These are phyloP conservation scores for Heliconius congener DNA, from an alignment of 1,140 invertebrate genomes.

Conservation along the genomic window DNA sequence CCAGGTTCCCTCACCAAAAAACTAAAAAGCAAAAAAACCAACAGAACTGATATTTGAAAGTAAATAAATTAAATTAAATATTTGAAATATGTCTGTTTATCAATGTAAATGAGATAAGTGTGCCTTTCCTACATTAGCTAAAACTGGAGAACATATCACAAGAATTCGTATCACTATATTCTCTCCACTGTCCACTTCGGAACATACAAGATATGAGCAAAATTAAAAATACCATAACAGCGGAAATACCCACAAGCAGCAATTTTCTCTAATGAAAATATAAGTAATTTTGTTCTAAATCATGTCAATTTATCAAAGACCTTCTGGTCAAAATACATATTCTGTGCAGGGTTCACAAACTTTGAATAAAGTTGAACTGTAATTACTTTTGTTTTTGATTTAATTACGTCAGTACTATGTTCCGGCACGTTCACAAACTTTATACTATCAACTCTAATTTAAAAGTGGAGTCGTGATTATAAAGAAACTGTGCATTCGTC, in stretches of 20 bases:
- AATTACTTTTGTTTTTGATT: constrained; percentile 41
- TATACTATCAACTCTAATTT: constrained; percentile 25
- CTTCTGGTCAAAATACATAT: constrained; percentile 16
- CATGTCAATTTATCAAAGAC: constrained; percentile 16
- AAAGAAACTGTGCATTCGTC: not conserved
- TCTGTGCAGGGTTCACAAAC: constrained; percentile 23
- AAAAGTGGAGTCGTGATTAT: constrained; percentile 14
- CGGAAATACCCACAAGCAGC: not conserved
- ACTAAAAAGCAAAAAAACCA: no score
- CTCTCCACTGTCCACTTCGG: no score
- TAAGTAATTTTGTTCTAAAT: not conserved
- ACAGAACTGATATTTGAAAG: no score
- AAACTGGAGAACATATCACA: no score
- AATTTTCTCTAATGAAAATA: not conserved
- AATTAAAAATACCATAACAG: no score
- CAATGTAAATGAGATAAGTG: no score
- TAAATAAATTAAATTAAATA: no score
- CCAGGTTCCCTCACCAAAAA: no score
- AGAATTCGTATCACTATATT: no score
- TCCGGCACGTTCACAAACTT: constrained; percentile 32
- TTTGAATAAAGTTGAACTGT: constrained; percentile 34
- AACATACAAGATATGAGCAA: no score
- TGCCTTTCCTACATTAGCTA: no score
- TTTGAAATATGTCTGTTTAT: no score
- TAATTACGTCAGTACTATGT: constrained; percentile 36